A percentile compares a stretch with the other conserved stretches of the same genome.
These are phyloP conservation scores for Chionodraco myersi DNA, from an alignment of 2,113 vertebrate species.

Conservation along the genomic window DNA sequence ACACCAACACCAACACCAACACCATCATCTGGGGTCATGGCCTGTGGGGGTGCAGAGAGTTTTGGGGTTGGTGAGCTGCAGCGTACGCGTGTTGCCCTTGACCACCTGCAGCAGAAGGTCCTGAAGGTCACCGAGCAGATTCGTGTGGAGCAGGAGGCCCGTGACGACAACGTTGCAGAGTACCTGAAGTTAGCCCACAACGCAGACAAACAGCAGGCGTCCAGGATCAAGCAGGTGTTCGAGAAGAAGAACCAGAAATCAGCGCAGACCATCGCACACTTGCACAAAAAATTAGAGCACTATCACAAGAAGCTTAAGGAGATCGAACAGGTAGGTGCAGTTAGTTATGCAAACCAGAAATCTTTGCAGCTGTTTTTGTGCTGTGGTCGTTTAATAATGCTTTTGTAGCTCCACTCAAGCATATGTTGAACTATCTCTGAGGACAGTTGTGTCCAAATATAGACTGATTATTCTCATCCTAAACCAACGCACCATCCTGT, in stretches of 20 bases:
- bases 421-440: constrained; percentile 27
- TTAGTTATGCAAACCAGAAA: neutral
- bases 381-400: constrained; percentile 12
- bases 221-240: constrained; percentile 98
- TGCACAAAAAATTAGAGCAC: constrained; percentile 98
- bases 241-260: constrained; percentile 99
- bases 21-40: constrained; percentile 79
- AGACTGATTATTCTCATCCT: constrained; percentile 29
- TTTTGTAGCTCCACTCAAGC: constrained; percentile 16
- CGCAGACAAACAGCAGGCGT: constrained; percentile 96
- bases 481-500: constrained; percentile 42
- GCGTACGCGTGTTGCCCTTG: constrained; percentile 91
- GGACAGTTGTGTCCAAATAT: constrained; percentile 44
- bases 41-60: constrained; percentile 64
- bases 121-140: constrained; percentile 99
- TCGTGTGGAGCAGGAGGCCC: constrained; percentile 96
- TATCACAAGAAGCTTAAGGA: constrained; percentile 97
- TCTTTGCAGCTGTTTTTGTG: constrained; percentile 3
- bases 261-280: constrained; percentile 95
- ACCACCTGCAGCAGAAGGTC: constrained; percentile 98
- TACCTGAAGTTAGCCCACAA: constrained; percentile 99
- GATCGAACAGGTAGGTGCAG: constrained; percentile 89
- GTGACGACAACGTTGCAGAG: constrained; percentile 97
- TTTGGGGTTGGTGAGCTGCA: constrained; percentile 89
- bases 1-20: constrained; percentile 58